These are phyloP conservation scores for Campylomormyrus tamandua DNA, from an alignment of 2,113 vertebrate species.

Conservation along the genomic window DNA sequence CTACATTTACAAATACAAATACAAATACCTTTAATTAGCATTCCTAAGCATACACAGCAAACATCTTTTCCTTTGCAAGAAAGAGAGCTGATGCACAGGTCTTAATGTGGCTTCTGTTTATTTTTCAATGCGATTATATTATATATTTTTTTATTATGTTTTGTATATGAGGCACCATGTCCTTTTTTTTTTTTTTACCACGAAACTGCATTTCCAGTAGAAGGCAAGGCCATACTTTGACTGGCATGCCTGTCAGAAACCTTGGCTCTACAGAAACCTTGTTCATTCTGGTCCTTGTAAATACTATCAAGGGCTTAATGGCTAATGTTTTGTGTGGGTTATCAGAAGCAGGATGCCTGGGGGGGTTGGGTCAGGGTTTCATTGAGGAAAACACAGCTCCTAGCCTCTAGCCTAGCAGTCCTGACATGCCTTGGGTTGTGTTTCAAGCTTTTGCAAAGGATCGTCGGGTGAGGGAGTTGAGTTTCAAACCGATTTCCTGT, in stretches of 20 bases:
- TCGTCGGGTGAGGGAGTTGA: slow-evolving; percentile 44
- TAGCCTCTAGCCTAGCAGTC: slow-evolving; percentile 49
- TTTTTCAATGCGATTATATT: not conserved
- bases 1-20: too few relatives aligned
- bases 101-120: not conserved
- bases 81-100: not conserved
- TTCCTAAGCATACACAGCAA: not conserved
- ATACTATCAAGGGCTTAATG: slow-evolving; percentile 30
- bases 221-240: slow-evolving; percentile 12
- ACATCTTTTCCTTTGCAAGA: not conserved
- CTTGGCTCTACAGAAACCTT: slow-evolving; percentile 33
- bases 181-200: not conserved
- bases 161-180: not conserved
- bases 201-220: not conserved
- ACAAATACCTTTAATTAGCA: not conserved
- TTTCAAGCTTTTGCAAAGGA: slow-evolving; percentile 50
- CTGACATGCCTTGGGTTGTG: slow-evolving; percentile 42
- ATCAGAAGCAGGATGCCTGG: slow-evolving; percentile 36
- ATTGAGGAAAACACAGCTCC: slow-evolving; percentile 42
- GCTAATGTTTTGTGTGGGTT: slow-evolving; percentile 47
- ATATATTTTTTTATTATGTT: not conserved
- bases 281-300: slow-evolving; percentile 36
- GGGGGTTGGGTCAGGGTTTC: slow-evolving; percentile 33
- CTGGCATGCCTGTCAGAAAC: slow-evolving; percentile 14
- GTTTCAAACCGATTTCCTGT: slow-evolving; percentile 30